Evolutionary conservation across 2,113 vertebrate genomes (phyloP), one percentile per base, ranked within the genome.

Genomic region (Centrocercus urophasianus): DNA sequence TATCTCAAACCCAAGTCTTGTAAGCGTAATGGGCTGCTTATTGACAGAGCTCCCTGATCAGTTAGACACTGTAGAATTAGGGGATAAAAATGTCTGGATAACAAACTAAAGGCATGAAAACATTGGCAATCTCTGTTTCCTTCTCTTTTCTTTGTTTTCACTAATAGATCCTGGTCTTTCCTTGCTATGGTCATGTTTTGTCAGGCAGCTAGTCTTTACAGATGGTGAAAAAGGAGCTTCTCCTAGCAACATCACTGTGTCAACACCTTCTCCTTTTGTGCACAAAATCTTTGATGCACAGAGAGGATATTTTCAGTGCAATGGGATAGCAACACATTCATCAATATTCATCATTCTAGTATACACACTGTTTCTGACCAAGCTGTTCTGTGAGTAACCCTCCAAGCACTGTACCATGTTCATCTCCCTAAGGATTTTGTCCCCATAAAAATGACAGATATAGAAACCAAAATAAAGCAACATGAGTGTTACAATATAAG

Each of bases 131-230:
- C 25, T 77, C 38, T 0, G 1, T 32, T 83, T 42, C 30, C n/a
- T 65, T 47, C 25, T 38, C 18, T 22, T 34, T 66, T 48, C n/a
- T 48, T 38, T 2, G 67, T n/a, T 72, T 67, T 10, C 38, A 54
- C 28, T 47, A 52, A 54, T 5, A 81, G 38, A 57, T 30, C 28
- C 70, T 32, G 43, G 25, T 66, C 52, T 20, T 75, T 47, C 45
- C 43, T n/a, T 54, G 50, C 28, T 42, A 15, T 1, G 3, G 40
- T 32, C 45, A 17, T 1, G 0, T 47, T 73, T 67, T 61, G 61
- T 72, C 71, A 64, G 0, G 1, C 36, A 77, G 32, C 27, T 40
- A 36, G 36, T 38, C 64, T 71, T 65, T 38, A 71, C 42, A 57
- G 70, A 75, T 15, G 27, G n/a, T 8, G 40, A 83, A 38, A 54